Evolutionary conservation across 2,797 vertebrate species (phyloP).

Genomic region (Neomorphus geoffroyi): DNA sequence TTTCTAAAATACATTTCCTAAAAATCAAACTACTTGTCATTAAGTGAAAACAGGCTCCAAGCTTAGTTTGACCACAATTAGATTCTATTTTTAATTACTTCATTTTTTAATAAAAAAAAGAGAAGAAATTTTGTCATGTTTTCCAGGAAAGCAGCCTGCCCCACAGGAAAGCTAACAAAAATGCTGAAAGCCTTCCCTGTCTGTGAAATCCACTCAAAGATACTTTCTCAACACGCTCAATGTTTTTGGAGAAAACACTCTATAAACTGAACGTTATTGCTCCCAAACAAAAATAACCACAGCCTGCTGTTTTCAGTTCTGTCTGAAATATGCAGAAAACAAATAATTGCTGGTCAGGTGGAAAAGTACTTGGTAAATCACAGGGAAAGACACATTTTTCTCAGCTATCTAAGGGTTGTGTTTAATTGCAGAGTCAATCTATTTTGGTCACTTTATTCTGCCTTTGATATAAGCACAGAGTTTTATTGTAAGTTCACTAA

Average conservation of each 20-base stretch:
- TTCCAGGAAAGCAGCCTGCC: background rate
- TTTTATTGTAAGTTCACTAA: background rate
- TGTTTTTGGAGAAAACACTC: background rate
- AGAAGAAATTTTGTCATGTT: background rate
- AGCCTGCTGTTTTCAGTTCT: slow-evolving; percentile 10
- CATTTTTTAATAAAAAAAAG: background rate
- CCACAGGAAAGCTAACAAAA: background rate
- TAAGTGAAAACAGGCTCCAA: background rate
- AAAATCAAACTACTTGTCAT: background rate
- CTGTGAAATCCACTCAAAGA: background rate
- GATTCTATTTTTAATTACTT: background rate
- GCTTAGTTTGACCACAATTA: background rate
- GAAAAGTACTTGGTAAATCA: background rate
- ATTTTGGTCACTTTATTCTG: background rate
- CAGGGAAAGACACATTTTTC: background rate
- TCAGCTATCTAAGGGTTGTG: background rate
- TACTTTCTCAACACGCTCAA: background rate
- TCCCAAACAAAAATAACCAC: slow-evolving; percentile 1
- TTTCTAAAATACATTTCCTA: background rate
- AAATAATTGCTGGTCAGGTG: background rate
- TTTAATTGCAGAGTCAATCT: background rate
- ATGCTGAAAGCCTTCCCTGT: background rate
- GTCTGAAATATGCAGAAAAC: background rate
- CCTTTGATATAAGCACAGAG: background rate
- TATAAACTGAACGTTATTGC: background rate